These are phyloP conservation scores for Cardinalis cardinalis DNA, from an alignment of 2,113 vertebrate species.

Conservation along the genomic window DNA sequence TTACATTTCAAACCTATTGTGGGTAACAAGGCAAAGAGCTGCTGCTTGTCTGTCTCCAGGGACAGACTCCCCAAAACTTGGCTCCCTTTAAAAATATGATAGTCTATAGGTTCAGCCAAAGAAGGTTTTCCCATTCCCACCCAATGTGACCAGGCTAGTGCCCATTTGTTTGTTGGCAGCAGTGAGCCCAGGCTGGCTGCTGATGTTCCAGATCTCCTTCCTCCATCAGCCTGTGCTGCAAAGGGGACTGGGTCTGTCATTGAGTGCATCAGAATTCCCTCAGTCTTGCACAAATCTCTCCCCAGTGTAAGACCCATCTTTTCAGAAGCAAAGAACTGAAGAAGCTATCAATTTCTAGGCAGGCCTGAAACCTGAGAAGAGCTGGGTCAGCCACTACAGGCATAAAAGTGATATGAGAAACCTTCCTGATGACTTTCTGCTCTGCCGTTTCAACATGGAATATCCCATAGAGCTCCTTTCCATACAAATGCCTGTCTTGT, in stretches of 20 bases:
- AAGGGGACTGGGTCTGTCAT: background rate
- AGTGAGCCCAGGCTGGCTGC: background rate
- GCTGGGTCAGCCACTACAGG: background rate
- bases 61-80: background rate
- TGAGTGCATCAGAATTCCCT: background rate
- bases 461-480: background rate
- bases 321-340: slow-evolving; percentile 21
- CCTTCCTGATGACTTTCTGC: background rate
- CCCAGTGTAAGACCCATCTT: background rate
- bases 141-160: fast-evolving
- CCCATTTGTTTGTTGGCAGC: background rate
- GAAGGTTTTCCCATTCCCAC: background rate
- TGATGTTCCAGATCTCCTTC: background rate
- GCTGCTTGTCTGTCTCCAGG: background rate
- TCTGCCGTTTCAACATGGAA: background rate
- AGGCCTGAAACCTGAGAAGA: slow-evolving; percentile 44
- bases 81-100: background rate
- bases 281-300: background rate
- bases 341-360: background rate
- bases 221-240: background rate
- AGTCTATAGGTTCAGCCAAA: background rate
- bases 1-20: background rate
- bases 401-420: background rate
- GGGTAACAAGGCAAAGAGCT: background rate
- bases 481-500: background rate